Evolutionary conservation across 2,888 invertebrate species (phyloP), one percentile per base, ranked within the genome.

Genomic region (Molorchus minor): DNA sequence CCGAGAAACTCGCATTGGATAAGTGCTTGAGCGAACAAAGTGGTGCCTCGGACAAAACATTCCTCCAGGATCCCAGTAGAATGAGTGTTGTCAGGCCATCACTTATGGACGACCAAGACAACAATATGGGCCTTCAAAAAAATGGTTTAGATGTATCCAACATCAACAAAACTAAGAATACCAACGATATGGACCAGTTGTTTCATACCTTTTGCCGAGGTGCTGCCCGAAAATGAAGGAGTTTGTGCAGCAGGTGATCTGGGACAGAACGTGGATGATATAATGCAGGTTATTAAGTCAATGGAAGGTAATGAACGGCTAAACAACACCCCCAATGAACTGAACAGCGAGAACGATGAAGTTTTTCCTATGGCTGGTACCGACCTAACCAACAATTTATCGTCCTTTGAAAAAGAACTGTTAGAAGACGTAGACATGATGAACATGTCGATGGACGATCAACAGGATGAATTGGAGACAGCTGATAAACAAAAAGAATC

Each of bases 231-330:
- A 40, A 68, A 75, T 17, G 79, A 84, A 51, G 46, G 51, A 16
- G 51, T 51, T 7, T 49, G 64, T 58, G 75, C 75, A 41, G 82
- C 80, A 61, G 82, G 81, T 67, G 90, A 90, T 73, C 77, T 86
- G 47, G 85, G 82, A 49, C 65, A 67, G 62, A 83, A 84, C 74
- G 84, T 84, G 2, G 86, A 86, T 19, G 92, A 90, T 66, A 82
- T 93, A 51, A 83, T 92, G 68, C 90, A 90, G 77, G 92, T 88
- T 2, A 88, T 93, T 43, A 91, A 91, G 79, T 89, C 88, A 4
- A 86, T 92, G 68, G 92, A 91, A 70, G 84, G 83, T 61, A 76
- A 81, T 55, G 86, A 85, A 69, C 65, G 71, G 53, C 58, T 74
- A 41, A 70, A 73, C 29, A 72, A 68, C 54, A 71, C 70, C 16